Base-by-base conservation (phyloP, 2,888 invertebrate genomes). In the Eueremaeus valkanovi region DNA sequence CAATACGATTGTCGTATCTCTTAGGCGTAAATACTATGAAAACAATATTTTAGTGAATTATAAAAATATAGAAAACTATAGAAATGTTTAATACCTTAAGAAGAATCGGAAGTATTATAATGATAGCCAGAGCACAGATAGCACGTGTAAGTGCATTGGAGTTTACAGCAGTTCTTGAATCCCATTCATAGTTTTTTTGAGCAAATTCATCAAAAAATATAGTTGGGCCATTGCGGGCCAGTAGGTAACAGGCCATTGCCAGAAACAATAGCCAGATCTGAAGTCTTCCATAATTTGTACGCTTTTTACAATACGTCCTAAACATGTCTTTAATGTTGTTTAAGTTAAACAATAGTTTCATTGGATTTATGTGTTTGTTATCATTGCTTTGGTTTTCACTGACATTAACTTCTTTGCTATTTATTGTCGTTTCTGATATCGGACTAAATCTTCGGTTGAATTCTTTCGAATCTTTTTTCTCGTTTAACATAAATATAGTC, bases 131-230 rank as follows among this genome's bases (percentile, higher is more conserved):
- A n/a, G n/a, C n/a, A n/a, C n/a, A n/a, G n/a, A n/a, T n/a, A n/a
- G n/a, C n/a, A n/a, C n/a, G n/a, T n/a, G n/a, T n/a, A n/a, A n/a
- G n/a, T n/a, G n/a, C n/a, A n/a, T n/a, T n/a, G n/a, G n/a, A n/a
- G n/a, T n/a, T n/a, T n/a, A n/a, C n/a, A n/a, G n/a, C n/a, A n/a
- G n/a, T n/a, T n/a, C n/a, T n/a, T 2, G 75, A 51, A 49, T 51
- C 27, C 75, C 75, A 75, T 16, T 36, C 8, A 61, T 72, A 75
- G 6, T 73, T 36, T 31, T 73, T 73, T 42, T 75, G 73, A 6
- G 36, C 61, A 45, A 73, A 75, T 16, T 58, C 63, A n/a, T 49
- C 73, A 1, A 75, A 27, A 24, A 75, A 75, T 8, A 49, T 36
- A 9, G n/a, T 9, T 1, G 70, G 27, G 1, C 70, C 75, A n/a